Base-by-base conservation (phyloP, 1,140 invertebrate genomes). In the Cheumatopsyche charites region DNA sequence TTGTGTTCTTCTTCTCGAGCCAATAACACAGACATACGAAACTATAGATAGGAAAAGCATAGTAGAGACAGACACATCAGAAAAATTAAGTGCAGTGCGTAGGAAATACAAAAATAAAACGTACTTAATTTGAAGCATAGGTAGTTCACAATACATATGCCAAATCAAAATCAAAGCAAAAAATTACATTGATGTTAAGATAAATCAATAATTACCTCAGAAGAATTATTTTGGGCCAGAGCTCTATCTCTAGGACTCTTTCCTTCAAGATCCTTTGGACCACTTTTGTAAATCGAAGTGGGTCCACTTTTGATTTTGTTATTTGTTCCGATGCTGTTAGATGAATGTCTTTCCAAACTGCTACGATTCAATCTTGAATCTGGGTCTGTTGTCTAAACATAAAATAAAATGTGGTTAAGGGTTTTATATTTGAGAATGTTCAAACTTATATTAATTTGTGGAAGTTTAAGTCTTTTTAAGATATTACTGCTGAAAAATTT, bases 1-100 rank as follows among this genome's bases (percentile, higher is more conserved):
- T 76, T 76, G 49, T 72, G 78, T 74, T 88, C 88, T 72, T 90
- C 88, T 62, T 89, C 88, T 67, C 88, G 87, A 1, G 88, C 85
- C 75, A 91, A 79, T 63, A 91, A 81, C 52, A 91, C 88, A 0
- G 89, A 90, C 89, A 91, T 91, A 58, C 89, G 85, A 80, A 90
- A 90, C 86, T 90, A 77, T 0, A 78, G 76, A n/a, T 65, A 67
- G 49, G 62, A 47, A 66, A 74, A 58, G 55, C 23, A 58, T 19
- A 58, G 23, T 58, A 58, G 12, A 23, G 19, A 58, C 21, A 58
- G 23, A 19, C 55, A 58, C 55, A 36, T 36, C 3, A 9, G 9
- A 9, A 9, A 36, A 36, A 36, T 36, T 36, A 36, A n/a, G 7
- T 58, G 47, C 47, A 52, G 55, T 58, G 55, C 55, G 25, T 58